Conservation (phyloP, 2,888 invertebrate species). For the Diadegma fenestrale region DNA sequence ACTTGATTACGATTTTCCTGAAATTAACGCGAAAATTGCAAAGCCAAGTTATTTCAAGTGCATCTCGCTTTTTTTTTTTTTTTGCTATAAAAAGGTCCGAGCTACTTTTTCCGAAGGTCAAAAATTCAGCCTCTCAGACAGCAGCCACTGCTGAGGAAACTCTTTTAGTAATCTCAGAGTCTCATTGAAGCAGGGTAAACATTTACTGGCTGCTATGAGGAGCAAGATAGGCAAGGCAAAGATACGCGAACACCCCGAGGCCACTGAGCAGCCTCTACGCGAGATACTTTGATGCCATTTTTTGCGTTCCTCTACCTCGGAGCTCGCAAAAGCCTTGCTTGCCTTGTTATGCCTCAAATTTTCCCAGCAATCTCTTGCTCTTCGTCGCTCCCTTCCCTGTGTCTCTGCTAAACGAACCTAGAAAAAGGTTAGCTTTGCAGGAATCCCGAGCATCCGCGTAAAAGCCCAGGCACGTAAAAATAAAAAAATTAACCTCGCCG, state of each 20-base stretch:
- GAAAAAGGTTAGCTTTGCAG: conserved; percentile 54
- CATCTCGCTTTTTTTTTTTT: neutral
- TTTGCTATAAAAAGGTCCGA: neutral
- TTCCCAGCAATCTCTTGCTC: conserved; percentile 26
- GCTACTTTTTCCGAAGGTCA: neutral
- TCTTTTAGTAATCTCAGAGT: conserved; percentile 58
- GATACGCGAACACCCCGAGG: conserved; percentile 75
- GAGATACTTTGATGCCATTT: conserved; percentile 73
- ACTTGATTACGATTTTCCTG: neutral
- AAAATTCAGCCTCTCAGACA: conserved; percentile 15
- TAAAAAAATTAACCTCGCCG: neutral
- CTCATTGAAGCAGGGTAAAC: conserved; percentile 72
- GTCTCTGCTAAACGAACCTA: conserved; percentile 44
- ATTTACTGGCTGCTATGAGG: conserved; percentile 36
- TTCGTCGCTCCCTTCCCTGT: neutral
- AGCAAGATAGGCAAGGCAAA: conserved; percentile 49
- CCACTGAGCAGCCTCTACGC: conserved; percentile 61
- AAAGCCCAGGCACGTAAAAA: conserved; percentile 51
- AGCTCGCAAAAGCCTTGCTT: conserved; percentile 14
- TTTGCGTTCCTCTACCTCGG: conserved; percentile 45
- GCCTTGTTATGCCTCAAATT: conserved; percentile 60
- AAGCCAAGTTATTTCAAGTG: neutral
- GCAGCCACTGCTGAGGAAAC: neutral
- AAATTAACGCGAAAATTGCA: neutral
- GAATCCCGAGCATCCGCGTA: conserved; percentile 39